Evolutionary conservation across 2,113 vertebrate genomes (phyloP).

Genomic region (Taurulus bubalis): DNA sequence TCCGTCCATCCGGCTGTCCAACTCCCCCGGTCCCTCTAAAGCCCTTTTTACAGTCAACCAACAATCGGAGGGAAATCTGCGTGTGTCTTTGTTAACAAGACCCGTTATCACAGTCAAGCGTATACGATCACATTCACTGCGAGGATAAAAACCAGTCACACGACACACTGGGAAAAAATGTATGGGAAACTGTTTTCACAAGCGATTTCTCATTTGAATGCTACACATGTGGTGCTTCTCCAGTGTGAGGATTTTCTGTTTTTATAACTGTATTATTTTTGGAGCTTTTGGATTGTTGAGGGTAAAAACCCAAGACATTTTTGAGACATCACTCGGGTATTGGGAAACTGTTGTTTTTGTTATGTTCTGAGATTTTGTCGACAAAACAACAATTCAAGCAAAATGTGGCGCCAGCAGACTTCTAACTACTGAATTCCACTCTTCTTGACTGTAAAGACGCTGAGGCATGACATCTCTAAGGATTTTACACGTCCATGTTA

Average conservation of each 20-base stretch:
- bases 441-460: not conserved
- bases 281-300: not conserved
- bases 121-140: not conserved
- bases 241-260: not conserved
- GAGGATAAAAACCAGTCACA: not conserved
- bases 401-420: not conserved
- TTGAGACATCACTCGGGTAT: not conserved
- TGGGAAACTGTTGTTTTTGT: not conserved
- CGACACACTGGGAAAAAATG: not conserved
- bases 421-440: not conserved
- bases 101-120: not conserved
- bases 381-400: not conserved
- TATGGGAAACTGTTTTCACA: too few relatives aligned
- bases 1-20: slow-evolving; percentile 54
- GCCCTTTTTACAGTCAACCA: slow-evolving; percentile 9
- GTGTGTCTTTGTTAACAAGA: slow-evolving; percentile 21
- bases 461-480: not conserved
- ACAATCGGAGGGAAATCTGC: slow-evolving; percentile 4
- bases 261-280: not conserved
- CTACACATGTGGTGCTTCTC: not conserved
- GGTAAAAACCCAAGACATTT: not conserved
- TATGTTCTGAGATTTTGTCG: not conserved
- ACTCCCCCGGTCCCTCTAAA: slow-evolving; percentile 13
- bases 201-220: not conserved
- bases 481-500: not conserved